A percentile compares a stretch with the other conserved stretches of the same genome.
These are phyloP conservation scores for Lycaon pictus DNA, from an alignment of 2,113 vertebrate species.

Conservation along the genomic window DNA sequence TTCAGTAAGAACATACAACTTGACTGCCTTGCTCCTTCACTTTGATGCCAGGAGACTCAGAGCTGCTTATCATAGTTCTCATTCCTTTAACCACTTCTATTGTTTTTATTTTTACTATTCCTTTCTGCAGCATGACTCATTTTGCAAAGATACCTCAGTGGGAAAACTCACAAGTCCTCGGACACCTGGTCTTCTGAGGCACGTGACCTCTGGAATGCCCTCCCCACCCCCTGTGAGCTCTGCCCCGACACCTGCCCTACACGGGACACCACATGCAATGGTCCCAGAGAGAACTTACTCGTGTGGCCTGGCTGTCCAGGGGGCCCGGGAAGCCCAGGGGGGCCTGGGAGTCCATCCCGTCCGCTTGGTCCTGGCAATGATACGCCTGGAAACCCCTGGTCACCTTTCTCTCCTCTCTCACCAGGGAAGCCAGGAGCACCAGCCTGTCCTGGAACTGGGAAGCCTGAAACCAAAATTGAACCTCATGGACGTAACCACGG, in stretches of 20 bases:
- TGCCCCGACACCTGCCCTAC: accelerated
- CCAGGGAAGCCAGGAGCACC: slow-evolving; percentile 93
- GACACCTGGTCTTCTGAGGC: not conserved
- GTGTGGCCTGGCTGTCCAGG: slow-evolving; percentile 89
- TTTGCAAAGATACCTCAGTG: not conserved
- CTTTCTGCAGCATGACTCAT: not conserved
- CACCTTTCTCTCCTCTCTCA: slow-evolving; percentile 93
- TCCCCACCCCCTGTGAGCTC: not conserved
- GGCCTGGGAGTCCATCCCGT: slow-evolving; percentile 87
- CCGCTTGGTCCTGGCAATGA: slow-evolving; percentile 91
- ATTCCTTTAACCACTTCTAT: not conserved
- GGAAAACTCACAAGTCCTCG: accelerated
- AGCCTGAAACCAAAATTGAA: slow-evolving; percentile 69
- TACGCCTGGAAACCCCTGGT: slow-evolving; percentile 90
- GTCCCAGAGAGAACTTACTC: slow-evolving; percentile 72
- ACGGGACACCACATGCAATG: accelerated
- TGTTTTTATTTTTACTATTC: not conserved
- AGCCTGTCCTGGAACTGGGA: slow-evolving; percentile 83
- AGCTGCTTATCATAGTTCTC: not conserved
- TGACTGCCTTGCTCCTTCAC: not conserved
- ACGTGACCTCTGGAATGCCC: accelerated
- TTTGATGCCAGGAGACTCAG: not conserved
- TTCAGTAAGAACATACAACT: not conserved
- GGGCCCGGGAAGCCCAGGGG: slow-evolving; percentile 89
- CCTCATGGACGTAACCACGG: accelerated